Percentiles rank a stretch among this genome's conserved stretches.
Evolutionary conservation across 2,888 invertebrate genomes (phyloP).

Genomic region (Abrostola tripartita): DNA sequence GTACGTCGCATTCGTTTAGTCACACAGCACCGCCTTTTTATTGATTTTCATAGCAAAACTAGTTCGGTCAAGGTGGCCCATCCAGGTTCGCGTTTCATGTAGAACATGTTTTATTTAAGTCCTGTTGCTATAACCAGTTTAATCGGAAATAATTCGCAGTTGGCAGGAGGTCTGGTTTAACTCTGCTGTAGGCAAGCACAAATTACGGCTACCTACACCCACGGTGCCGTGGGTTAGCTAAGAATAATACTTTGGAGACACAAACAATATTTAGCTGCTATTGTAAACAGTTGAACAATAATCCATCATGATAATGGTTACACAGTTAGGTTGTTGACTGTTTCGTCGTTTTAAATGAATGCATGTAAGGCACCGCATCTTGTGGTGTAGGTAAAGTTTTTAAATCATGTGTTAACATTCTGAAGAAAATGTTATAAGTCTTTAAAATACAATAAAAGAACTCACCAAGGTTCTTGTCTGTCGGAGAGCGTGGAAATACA

Average conservation of each 20-base stretch:
- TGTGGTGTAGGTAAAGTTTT: too few species aligned
- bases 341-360: too few species aligned
- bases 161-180: conserved; percentile 9
- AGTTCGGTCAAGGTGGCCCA: conserved; percentile 55
- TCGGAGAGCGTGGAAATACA: conserved; percentile 82
- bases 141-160: conserved; percentile 32
- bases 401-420: not conserved
- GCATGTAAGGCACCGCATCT: too few species aligned
- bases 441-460: conserved; percentile 60
- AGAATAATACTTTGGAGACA: conserved; percentile 18
- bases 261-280: conserved; percentile 19
- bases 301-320: conserved; percentile 36
- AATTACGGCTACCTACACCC: conserved; percentile 40
- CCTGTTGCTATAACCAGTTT: conserved; percentile 37
- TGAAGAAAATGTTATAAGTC: conserved; percentile 1
- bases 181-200: conserved; percentile 23
- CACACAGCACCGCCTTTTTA: conserved; percentile 44
- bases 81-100: conserved; percentile 12
- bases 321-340: not conserved
- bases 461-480: conserved; percentile 87
- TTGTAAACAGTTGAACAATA: conserved; percentile 27
- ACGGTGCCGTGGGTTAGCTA: conserved; percentile 37
- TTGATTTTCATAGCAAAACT: conserved; percentile 56
- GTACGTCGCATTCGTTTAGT: conserved; percentile 26
- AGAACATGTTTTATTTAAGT: conserved; percentile 21